Base-by-base conservation (phyloP, 2,797 vertebrate species). In the Amblyraja radiata region DNA sequence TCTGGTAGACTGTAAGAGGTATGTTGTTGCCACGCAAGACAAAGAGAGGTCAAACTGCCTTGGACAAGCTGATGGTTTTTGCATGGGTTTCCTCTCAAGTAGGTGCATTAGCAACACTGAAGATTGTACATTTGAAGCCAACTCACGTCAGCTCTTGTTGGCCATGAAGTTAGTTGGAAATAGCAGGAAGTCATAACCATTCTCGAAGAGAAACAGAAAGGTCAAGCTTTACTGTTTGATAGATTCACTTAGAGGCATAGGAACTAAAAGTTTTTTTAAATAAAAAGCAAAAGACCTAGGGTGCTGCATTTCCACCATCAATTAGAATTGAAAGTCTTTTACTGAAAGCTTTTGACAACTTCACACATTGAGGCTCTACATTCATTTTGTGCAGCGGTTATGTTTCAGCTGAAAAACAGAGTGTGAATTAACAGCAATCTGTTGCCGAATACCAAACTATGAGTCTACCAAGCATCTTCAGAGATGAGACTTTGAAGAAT, bases 151-250 rank as follows among this genome's bases (percentile, higher is more conserved):
- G 98, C 98, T 0, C 96, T 97, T 18, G 96, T 99, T n/a, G 98
- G 98, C 1, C 98, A 99, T 0, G 98, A 99, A 95, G 98, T 98
- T 21, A 98, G 98, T 94, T 99, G 98, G 98, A 99, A 99, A 94
- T 99, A 99, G 96, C 98, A 98, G 95, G 98, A 98, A 0, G 98
- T 99, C 93, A 99, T 98, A 0, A 97, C 97, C 83, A 98, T 98
- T 0, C 95, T 99, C 93, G 98, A 99, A 95, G 97, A 98, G 96
- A 98, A 99, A 93, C 96, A 98, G 97, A 94, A 99, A 98, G 94
- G 95, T 98, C 0, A 98, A 98, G 95, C 94, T 98, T 21, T 97
- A 96, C 68, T 98, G 97, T 98, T 94, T 98, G 95, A 97, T 92
- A 92, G 74, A 92, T 92, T 92, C 46, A 28, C 23, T 76, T 5